Evolutionary conservation across 2,113 vertebrate genomes (phyloP), one percentile per base, ranked within the genome.

Genomic region (Sphyrna mokarran): DNA sequence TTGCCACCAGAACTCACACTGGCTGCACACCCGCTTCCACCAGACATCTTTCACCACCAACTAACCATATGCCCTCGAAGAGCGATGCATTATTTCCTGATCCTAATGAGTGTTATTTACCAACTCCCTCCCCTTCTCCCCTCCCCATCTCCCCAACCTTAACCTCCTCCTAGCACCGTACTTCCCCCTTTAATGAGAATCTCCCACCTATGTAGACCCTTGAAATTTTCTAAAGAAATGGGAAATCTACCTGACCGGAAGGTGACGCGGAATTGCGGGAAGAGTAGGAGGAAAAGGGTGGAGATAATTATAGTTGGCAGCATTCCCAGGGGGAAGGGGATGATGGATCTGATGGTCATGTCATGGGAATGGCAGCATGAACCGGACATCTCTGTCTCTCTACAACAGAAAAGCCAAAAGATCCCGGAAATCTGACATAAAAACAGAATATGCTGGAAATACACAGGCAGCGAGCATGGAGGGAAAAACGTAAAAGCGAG

Each of bases 11-110:
- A 93, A 37, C 16, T 93, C 89, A 93, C 66, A 66, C n/a, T 66
- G 89, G 89, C 89, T 93, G 89, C 61, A n/a, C 63, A 37, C 89
- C 33, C 33, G 33, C 61, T 66, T 66, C 89, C 89, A 91, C 89
- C 61, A n/a, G 66, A 93, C 89, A 93, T 93, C n/a, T 63, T 68
- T 93, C 89, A 93, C 61, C 61, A 22, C 61, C 37, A 10, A 66
- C 89, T 93, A 93, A 93, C 89, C 54, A 33, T 61, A 9, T 33
- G 87, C 54, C 48, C 87, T 58, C 54, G 0, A 33, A 5, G 87
- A 54, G 87, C 54, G 14, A 61, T 58, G 87, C 54, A n/a, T 90
- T 90, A 33, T 14, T 33, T 61, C 54, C 29, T 61, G 33, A 90
- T 90, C 29, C 87, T 9, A 93, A 33, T 22, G 61, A 54, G 48